Conservation (phyloP, 2,888 invertebrate species). For the Drosophila parthenogenetica region DNA sequence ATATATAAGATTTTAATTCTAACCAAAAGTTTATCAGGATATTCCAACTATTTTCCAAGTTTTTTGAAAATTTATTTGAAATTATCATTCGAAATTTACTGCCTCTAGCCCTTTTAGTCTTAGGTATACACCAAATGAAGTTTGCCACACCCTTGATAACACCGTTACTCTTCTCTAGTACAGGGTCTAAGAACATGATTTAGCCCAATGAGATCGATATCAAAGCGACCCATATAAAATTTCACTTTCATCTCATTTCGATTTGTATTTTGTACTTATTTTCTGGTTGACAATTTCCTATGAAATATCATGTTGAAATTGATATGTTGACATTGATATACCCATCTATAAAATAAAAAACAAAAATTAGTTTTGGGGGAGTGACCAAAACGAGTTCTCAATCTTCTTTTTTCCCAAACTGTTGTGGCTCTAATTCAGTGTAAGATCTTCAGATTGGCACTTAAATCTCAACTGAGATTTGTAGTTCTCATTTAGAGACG, state of each 20-base stretch:
- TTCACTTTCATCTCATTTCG: conserved; percentile 60
- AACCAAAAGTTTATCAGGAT: no score
- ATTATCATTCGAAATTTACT: no score
- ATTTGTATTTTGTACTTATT: conserved; percentile 24
- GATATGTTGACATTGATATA: conserved; percentile 73
- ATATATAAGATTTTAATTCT: no score
- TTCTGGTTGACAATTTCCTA: conserved; percentile 65
- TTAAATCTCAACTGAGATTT: conserved; percentile 2
- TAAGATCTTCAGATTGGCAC: conserved; percentile 18
- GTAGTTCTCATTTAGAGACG: no score
- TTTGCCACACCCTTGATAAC: no score
- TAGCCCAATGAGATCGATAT: conserved; percentile 34
- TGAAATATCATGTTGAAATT: conserved; percentile 64
- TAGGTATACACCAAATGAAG: no score
- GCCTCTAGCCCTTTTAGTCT: no score
- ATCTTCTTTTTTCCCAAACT: background rate
- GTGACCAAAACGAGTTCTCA: conserved; percentile 26
- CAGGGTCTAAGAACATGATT: no score
- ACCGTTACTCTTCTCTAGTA: no score
- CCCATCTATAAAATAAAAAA: conserved; percentile 24
- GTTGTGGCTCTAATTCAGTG: conserved; percentile 17
- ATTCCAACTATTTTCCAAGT: no score
- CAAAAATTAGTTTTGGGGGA: conserved; percentile 34
- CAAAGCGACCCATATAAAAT: conserved; percentile 59
- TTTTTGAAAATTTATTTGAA: no score